phyloP scores from a whole-genome alignment of 1,140 invertebrate genomes.

The Polyergus mexicanus region DNA sequence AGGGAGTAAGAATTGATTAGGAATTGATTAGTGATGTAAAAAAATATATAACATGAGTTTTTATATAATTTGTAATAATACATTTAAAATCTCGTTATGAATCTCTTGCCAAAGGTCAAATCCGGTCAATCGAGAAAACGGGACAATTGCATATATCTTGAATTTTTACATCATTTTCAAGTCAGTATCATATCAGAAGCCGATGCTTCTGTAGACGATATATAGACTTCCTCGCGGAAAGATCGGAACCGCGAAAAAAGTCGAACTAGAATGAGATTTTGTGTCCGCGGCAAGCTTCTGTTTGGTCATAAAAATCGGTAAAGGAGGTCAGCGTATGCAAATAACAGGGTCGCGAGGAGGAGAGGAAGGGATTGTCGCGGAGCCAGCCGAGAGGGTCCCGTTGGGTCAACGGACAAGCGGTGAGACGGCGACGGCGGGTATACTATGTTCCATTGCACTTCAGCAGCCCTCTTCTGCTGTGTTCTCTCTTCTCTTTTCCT shows the following conservation, averaged over 20 bases:
- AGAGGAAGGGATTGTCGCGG: constrained; percentile 58
- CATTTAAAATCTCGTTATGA: not conserved
- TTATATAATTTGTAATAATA: not conserved
- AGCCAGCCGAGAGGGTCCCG: constrained; percentile 77
- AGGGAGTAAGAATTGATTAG: not conserved
- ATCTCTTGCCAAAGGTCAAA: not conserved
- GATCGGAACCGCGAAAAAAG: constrained; percentile 10
- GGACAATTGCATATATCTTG: not conserved
- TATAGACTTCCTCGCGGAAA: not conserved
- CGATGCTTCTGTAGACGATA: not conserved
- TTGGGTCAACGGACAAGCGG: constrained; percentile 79
- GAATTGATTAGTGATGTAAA: not conserved
- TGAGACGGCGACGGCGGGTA: constrained; percentile 32
- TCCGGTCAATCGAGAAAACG: not conserved
- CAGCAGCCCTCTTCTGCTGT: constrained; percentile 9
- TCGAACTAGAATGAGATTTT: constrained; percentile 44
- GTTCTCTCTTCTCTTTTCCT: constrained; percentile 27
- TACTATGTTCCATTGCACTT: constrained; percentile 40
- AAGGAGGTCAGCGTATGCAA: constrained; percentile 83
- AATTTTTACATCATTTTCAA: constrained; percentile 13
- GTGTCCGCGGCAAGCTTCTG: constrained; percentile 75
- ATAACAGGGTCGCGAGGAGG: constrained; percentile 77
- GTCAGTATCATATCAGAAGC: not conserved
- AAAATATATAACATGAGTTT: not conserved
- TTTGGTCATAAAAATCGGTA: constrained; percentile 80